Evolutionary conservation across 1,140 invertebrate genomes (phyloP).

Genomic region (Cydia splendana): DNA sequence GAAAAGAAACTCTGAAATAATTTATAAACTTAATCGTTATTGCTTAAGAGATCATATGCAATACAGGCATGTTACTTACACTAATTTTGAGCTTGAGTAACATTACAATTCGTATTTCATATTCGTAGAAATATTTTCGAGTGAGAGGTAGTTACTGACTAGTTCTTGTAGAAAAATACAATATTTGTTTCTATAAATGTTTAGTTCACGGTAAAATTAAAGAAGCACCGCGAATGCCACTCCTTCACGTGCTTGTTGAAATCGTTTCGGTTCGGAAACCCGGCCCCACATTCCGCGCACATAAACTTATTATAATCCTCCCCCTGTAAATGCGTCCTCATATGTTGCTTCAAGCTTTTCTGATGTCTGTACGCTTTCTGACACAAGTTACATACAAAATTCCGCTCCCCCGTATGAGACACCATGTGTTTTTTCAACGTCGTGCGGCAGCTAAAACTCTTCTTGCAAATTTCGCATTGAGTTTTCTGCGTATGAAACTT

Average conservation of each 20-base stretch:
- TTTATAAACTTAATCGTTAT: neutral
- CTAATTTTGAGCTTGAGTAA: neutral
- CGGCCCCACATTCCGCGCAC: conserved; percentile 73
- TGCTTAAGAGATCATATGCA: conserved; percentile 7
- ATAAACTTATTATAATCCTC: conserved; percentile 67
- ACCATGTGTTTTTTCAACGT: conserved; percentile 86
- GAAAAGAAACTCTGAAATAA: neutral
- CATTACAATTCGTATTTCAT: neutral
- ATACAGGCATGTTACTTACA: neutral
- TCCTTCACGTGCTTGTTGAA: conserved; percentile 57
- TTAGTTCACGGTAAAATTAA: conserved; percentile 44
- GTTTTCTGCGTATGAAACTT: conserved; percentile 78
- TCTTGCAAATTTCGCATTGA: conserved; percentile 75
- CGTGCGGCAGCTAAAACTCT: conserved; percentile 78
- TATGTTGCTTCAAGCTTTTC: conserved; percentile 85
- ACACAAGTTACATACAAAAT: conserved; percentile 80
- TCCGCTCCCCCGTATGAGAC: conserved; percentile 83
- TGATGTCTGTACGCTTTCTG: conserved; percentile 82
- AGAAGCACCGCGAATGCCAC: conserved; percentile 54
- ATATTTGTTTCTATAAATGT: neutral
- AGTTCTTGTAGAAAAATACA: neutral
- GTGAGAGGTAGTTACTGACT: conserved; percentile 6
- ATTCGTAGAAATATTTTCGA: neutral
- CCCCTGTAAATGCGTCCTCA: conserved; percentile 79
- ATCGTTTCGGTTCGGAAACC: conserved; percentile 58